phyloP scores from a whole-genome alignment of 2,888 invertebrate species.

The Chouioia cunea region DNA sequence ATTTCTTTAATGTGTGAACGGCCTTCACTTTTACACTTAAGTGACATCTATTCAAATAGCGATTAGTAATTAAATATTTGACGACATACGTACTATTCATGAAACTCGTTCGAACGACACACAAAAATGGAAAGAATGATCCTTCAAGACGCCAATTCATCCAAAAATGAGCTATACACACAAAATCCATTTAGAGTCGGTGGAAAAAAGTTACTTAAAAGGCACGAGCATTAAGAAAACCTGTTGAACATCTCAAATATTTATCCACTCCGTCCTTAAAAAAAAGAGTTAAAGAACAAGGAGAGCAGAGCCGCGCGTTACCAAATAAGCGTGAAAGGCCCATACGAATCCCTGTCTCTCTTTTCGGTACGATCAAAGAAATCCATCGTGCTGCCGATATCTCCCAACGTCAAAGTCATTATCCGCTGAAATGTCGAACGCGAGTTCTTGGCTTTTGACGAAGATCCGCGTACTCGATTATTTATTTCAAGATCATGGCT shows the following conservation, averaged over 20 bases:
- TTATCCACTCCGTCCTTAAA: slow-evolving; percentile 31
- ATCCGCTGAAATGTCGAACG: slow-evolving; percentile 22
- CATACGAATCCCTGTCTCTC: slow-evolving; percentile 18
- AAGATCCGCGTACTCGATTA: too few species aligned
- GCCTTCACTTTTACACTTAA: neutral
- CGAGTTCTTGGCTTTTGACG: neutral
- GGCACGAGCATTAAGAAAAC: slow-evolving; percentile 32
- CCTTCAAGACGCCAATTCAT: neutral
- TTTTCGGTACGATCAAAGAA: slow-evolving; percentile 41
- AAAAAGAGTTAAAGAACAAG: slow-evolving; percentile 10
- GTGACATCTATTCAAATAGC: neutral
- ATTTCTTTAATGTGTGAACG: neutral
- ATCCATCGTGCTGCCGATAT: slow-evolving; percentile 9
- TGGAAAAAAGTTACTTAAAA: slow-evolving; percentile 29
- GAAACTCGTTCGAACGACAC: neutral
- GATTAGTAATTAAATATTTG: slow-evolving; percentile 38
- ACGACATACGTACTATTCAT: neutral
- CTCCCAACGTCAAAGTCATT: slow-evolving; percentile 36
- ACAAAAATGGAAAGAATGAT: neutral
- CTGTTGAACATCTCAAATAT: slow-evolving; percentile 48
- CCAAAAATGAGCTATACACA: too few species aligned
- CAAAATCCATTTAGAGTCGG: neutral
- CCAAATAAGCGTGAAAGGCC: slow-evolving; percentile 38
- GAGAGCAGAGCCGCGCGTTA: slow-evolving; percentile 22
- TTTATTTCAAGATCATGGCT: neutral